These are phyloP conservation scores for Schizopygopsis pylzovi DNA, from an alignment of 2,797 vertebrate species.

Conservation along the genomic window DNA sequence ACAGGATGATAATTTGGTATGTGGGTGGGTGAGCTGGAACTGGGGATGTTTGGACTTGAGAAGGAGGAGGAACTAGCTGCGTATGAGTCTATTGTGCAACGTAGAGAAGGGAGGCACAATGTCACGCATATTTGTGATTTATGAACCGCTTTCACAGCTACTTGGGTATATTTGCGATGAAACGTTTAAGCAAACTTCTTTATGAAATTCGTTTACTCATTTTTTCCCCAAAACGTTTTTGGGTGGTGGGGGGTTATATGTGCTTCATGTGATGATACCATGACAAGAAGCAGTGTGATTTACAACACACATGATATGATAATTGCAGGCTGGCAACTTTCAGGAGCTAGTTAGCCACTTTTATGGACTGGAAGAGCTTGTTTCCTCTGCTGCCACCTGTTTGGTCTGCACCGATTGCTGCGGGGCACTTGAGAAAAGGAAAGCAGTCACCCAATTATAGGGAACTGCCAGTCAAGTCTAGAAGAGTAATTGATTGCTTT, in stretches of 20 bases:
- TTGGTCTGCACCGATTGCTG: constrained; percentile 69
- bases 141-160: background rate
- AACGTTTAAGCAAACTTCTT: background rate
- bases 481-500: constrained; percentile 67
- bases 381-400: constrained; percentile 75
- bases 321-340: constrained; percentile 72
- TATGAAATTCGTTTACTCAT: background rate
- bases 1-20: constrained; percentile 47
- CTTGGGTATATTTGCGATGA: background rate
- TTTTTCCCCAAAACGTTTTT: background rate
- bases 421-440: constrained; percentile 61
- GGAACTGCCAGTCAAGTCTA: constrained; percentile 63
- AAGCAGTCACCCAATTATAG: constrained; percentile 66
- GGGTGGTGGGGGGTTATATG: constrained; percentile 60
- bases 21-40: constrained; percentile 44
- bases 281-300: constrained; percentile 73
- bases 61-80: constrained; percentile 54
- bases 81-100: constrained; percentile 32
- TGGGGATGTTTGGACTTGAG: constrained; percentile 56
- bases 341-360: constrained; percentile 69
- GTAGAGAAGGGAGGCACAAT: constrained; percentile 27
- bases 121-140: constrained; percentile 18
- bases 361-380: constrained; percentile 78
- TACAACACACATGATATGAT: constrained; percentile 73
- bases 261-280: constrained; percentile 64